Percentiles rank a stretch among this genome's conserved stretches.
phyloP scores from a whole-genome alignment of 2,888 invertebrate species.

The Mythimna impura region DNA sequence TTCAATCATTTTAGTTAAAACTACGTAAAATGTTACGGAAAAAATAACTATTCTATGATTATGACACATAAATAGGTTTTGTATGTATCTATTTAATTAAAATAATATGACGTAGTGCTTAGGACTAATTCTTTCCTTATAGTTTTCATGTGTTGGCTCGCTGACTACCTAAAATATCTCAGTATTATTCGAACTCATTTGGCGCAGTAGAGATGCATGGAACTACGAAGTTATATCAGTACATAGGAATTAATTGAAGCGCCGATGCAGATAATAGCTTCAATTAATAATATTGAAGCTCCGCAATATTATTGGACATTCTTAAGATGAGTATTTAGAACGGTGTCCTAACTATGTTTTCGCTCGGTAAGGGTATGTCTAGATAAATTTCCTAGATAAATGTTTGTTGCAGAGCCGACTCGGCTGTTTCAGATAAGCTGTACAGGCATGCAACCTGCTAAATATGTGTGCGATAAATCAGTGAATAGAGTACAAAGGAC shows the following conservation, averaged over 20 bases:
- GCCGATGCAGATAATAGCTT: constrained; percentile 44
- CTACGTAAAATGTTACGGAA: constrained; percentile 14
- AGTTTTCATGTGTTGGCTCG: constrained; percentile 8
- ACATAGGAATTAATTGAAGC: constrained; percentile 33
- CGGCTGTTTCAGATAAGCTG: constrained; percentile 72
- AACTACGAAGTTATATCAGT: constrained; percentile 32
- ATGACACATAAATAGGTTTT: neutral
- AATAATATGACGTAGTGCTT: neutral
- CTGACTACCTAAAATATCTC: neutral
- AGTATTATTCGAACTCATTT: constrained; percentile 11
- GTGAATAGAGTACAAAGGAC: constrained; percentile 69
- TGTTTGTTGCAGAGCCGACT: constrained; percentile 69
- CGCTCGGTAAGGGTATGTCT: constrained; percentile 66
- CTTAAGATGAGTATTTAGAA: constrained; percentile 62
- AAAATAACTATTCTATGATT: neutral
- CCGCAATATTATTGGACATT: constrained; percentile 61
- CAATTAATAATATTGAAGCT: constrained; percentile 55
- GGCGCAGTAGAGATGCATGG: constrained; percentile 3
- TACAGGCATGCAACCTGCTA: constrained; percentile 73
- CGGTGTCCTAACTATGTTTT: constrained; percentile 60
- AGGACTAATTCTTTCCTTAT: neutral
- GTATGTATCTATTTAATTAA: neutral
- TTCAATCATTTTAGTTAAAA: neutral
- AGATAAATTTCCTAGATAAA: constrained; percentile 80
- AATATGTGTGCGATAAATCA: constrained; percentile 78